Base-by-base conservation (phyloP, 2,888 invertebrate genomes). In the Drosophila histrio region DNA sequence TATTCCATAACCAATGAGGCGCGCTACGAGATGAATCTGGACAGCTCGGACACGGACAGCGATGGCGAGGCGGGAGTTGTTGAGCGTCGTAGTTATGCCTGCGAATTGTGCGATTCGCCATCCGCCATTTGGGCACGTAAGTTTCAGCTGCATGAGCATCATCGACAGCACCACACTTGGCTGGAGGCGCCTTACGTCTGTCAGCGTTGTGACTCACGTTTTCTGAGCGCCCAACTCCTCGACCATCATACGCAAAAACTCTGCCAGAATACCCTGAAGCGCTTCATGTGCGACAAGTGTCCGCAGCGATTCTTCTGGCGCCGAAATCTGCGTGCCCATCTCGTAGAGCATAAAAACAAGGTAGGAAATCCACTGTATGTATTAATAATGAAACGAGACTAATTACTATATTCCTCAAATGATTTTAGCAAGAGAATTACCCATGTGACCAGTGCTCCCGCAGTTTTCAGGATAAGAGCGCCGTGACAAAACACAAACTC, bases 171-270 rank as follows among this genome's bases (percentile, higher is more conserved):
- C 3, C 91, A 91, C 66, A 70, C 61, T 3, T 89, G 94, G 86
- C 92, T 93, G 0, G 93, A 94, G 50, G 90, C 93, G 0, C 93
- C 93, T 0, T 90, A 92, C 41, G 91, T 93, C 13, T 94, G 94
- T 72, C 91, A 91, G 46, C 90, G 92, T 15, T 94, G 94, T 77
- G 89, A 92, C n/a, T 93, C 93, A 87, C 89, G 92, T 15, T 94
- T 94, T 72, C 92, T 93, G 0, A 92, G 92, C 1, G 87, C 92
- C 1, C 92, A 92, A 52, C 90, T 93, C 9, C 92, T 94, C 1
- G 91, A 92, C 0, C 92, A 93, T 2, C 94, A 94, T 91, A 46
- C 93, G 89, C 88, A 92, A 88, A 73, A 91, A 82, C 86, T 91
- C 9, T 92, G 92, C 39, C 88, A 90, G 28, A 91, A 91, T 56